phyloP scores from a whole-genome alignment of 2,113 vertebrate genomes.

The Pitta sordida region DNA sequence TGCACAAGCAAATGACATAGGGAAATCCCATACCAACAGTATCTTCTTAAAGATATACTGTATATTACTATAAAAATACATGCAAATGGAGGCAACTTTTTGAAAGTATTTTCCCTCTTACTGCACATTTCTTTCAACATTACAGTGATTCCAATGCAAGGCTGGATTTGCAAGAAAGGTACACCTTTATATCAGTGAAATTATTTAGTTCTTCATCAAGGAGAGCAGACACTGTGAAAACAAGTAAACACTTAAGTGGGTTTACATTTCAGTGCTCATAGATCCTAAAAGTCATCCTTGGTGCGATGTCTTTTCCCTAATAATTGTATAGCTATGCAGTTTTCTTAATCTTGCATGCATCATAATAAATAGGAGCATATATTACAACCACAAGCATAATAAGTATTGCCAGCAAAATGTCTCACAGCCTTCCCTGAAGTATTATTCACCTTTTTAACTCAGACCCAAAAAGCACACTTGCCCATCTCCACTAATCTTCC shows the following conservation, averaged over 20 bases:
- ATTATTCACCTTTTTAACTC: not conserved
- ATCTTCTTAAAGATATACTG: not conserved
- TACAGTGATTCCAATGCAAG: not conserved
- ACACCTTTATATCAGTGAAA: not conserved
- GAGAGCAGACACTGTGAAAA: not conserved
- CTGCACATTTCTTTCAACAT: not conserved
- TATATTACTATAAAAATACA: not conserved
- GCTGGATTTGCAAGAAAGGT: not conserved
- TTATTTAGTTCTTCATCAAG: not conserved
- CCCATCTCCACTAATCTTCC: not conserved
- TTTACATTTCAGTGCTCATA: not conserved
- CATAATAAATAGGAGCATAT: not conserved
- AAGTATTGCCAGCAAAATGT: not conserved
- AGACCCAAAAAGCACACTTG: not conserved
- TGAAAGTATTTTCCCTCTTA: not conserved
- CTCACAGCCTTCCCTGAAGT: not conserved
- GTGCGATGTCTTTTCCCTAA: not conserved
- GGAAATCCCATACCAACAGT: not conserved
- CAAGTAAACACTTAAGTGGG: not conserved
- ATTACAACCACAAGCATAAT: not conserved
- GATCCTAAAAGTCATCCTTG: not conserved
- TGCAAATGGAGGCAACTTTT: not conserved
- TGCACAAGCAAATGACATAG: not conserved
- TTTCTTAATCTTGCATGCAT: not conserved
- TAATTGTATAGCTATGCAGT: not conserved